Evolutionary conservation across 1,140 invertebrate species (phyloP), one percentile per base, ranked within the genome.

Genomic region (Callitettix versicolor): DNA sequence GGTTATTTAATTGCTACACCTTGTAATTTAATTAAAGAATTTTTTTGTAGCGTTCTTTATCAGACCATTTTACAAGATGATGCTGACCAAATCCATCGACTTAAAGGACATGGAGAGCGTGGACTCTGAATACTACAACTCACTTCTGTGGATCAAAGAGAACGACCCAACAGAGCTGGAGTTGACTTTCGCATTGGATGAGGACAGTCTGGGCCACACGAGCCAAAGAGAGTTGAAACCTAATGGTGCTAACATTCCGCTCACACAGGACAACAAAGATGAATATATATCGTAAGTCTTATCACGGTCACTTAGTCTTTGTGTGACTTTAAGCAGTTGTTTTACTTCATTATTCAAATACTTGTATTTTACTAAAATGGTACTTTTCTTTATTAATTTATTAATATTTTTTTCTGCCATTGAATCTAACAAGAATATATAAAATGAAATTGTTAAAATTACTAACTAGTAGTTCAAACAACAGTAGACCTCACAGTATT

Each of bases 11-110:
- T n/a, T n/a, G n/a, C n/a, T n/a, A n/a, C n/a, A n/a, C n/a, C n/a
- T n/a, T n/a, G n/a, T n/a, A n/a, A n/a, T n/a, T n/a, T n/a, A n/a
- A n/a, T n/a, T n/a, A n/a, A n/a, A n/a, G n/a, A n/a, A n/a, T 44
- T 30, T 52, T 1, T 24, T 76, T 76, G 14, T 67, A 93, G 94
- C 93, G 43, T 98, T 98, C 73, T 99, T 99, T 72, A 98, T 99
- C 73, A 84, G 95, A 67, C 95, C 95, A 60, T 98, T 98, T 74
- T 99, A 99, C 73, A 99, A 98, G 76, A 98, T 99, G 95, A 98
- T 99, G 94, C 71, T 99, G 59, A 82, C 82, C 52, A 98, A 98
- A 74, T 67, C 81, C 33, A 98, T 99, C 60, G 89, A 91, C 65
- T 73, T 99, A 9, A 88, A 91, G 70, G 95, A 98, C 70, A 98